Base-by-base conservation (phyloP, 2,113 vertebrate genomes). In the Gnathonemus longibarbis region DNA sequence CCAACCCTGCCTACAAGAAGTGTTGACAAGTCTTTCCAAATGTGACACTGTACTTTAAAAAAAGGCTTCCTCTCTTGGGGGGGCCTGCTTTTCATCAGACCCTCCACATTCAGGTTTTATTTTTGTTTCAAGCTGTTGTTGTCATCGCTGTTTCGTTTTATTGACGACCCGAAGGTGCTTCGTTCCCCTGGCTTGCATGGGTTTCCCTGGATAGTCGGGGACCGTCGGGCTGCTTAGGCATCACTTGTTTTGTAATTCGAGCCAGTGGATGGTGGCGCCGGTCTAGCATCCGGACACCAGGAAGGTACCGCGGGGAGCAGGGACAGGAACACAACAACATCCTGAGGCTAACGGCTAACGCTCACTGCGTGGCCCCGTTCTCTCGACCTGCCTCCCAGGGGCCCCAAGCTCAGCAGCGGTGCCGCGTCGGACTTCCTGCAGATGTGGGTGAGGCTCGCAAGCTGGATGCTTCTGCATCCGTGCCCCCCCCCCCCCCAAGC, bases 401-500 rank as follows among this genome's bases (percentile, higher is more conserved):
- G 62, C n/a, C 62, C 27, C 3, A 0, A 42, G 74, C 70, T 35
- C 19, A 39, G 74, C 27, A 77, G 35, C 1, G 5, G 31, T 77
- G 70, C 31, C 15, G 70, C 0, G n/a, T 42, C 74, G 2, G 74
- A 80, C 74, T 80, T 42, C 74, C 74, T 80, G 74, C 35, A 39
- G 35, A 80, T 17, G 31, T 0, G 27, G 70, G 31, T 39, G 13
- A 80, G 35, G 15, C 15, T 39, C 4, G 0, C 31, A 80, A 77
- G 15, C 70, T 39, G 35, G 5, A 80, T 39, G 62, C 17, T 35
- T 35, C 31, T 74, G 27, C 70, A 77, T 77, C 70, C 15, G 0
- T 11, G 13, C 92, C 92, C 91, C 91, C 90, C 92, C 88, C 8
- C 6, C 77, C 91, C 91, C 89, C 91, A 17, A 17, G 91, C 58